Percentiles rank a stretch among this genome's conserved stretches.
These are phyloP conservation scores for Hepsetus odoe DNA, from an alignment of 2,113 vertebrate species.

Conservation along the genomic window DNA sequence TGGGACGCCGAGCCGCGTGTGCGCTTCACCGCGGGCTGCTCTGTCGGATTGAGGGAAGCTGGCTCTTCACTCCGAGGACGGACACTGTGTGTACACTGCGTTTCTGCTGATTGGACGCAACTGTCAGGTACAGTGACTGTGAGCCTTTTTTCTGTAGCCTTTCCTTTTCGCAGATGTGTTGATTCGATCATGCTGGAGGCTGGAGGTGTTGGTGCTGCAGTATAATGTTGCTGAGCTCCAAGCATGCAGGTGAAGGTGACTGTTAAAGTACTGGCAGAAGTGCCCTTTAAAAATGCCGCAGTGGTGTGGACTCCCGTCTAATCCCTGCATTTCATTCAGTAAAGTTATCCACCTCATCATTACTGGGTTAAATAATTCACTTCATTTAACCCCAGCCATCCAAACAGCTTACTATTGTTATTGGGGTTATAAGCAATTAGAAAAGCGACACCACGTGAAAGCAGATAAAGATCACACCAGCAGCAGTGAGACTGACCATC, in stretches of 20 bases:
- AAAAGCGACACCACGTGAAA: not conserved
- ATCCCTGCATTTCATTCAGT: not conserved
- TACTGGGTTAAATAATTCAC: not conserved
- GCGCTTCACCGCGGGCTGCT: conserved; percentile 12
- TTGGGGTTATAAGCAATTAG: not conserved
- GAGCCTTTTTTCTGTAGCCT: not conserved
- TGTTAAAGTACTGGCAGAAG: conserved; percentile 44
- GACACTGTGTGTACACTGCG: conserved; percentile 28
- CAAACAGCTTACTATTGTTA: not conserved
- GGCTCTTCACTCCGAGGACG: conserved; percentile 16
- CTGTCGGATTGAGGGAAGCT: conserved; percentile 12
- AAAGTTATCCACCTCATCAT: not conserved
- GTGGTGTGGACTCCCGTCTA: conserved; percentile 45
- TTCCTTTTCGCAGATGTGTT: not conserved
- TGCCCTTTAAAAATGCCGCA: conserved; percentile 60
- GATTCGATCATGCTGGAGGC: not conserved
- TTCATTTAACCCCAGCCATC: not conserved
- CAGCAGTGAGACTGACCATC: not conserved
- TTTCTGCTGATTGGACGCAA: conserved; percentile 25
- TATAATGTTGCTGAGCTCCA: conserved; percentile 1
- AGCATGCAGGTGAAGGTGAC: conserved; percentile 63
- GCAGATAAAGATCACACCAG: not conserved
- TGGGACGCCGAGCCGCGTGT: conserved; percentile 29
- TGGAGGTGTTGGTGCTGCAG: not conserved
- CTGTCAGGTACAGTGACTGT: conserved; percentile 32